Conservation (phyloP, 2,888 invertebrate species). For the Phyllotreta cruciferae region DNA sequence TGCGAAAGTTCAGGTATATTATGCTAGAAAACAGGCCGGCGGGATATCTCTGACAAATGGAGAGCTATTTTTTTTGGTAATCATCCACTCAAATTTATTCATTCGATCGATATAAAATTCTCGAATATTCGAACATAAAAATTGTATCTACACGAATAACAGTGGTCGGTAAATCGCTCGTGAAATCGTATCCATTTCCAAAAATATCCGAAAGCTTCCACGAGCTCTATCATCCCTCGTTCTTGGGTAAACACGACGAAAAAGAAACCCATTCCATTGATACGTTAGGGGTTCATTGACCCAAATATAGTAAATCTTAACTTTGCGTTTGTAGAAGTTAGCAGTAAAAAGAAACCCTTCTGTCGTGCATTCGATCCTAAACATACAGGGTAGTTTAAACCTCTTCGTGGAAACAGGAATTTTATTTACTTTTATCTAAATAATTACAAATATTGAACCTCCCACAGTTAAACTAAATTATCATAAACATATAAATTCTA, state of each 20-base stretch:
- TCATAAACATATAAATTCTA: too few relatives aligned
- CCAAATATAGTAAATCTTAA: conserved; percentile 38
- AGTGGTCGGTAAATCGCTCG: conserved; percentile 2
- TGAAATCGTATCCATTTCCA: conserved; percentile 10
- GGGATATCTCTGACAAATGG: not conserved
- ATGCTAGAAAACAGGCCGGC: too few relatives aligned
- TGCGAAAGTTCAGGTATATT: conserved; percentile 1
- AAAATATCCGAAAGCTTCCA: conserved; percentile 20
- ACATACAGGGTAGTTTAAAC: conserved; percentile 16
- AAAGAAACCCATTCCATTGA: conserved; percentile 12
- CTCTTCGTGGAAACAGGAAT: not conserved
- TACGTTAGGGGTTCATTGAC: conserved; percentile 40
- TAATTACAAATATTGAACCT: too few relatives aligned
- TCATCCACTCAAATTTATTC: not conserved
- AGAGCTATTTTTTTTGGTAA: not conserved
- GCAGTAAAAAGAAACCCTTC: conserved; percentile 31
- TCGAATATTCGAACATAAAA: not conserved
- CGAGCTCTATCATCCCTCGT: conserved; percentile 7
- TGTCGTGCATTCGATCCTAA: conserved; percentile 18
- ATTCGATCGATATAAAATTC: not conserved
- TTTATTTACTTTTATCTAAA: not conserved
- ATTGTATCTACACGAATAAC: conserved; percentile 1
- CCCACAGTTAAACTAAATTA: too few relatives aligned
- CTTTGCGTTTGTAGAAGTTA: conserved; percentile 14
- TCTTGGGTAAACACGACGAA: conserved; percentile 24